Evolutionary conservation across 2,797 vertebrate genomes (phyloP), one percentile per base, ranked within the genome.

Genomic region (Hirundo rustica): DNA sequence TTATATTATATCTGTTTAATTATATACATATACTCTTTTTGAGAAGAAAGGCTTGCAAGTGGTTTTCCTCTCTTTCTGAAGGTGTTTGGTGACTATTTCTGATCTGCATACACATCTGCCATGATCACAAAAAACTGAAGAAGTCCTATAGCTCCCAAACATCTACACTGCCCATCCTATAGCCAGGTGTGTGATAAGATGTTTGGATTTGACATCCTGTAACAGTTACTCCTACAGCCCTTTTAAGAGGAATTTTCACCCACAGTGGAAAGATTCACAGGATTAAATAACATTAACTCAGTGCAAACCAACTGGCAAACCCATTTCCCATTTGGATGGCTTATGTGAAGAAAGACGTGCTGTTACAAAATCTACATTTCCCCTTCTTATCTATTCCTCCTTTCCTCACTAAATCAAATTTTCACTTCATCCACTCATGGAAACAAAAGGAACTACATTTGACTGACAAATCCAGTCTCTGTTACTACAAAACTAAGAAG

Each of bases 321-420:
- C 10, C 26, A 10, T 65, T 85, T 82, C 47, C 44, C 16, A 20
- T 21, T 61, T 0, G 0, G 9, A 40, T 18, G 21, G 18, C 29
- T 89, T 73, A 81, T 45, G 32, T 13, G 20, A 7, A 72, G 19
- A 78, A 71, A 42, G 18, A 71, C 7, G 0, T 11, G 10, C 9
- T 64, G 61, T 36, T 70, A 73, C 13, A 67, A 66, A 66, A 82
- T 11, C 18, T 48, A 11, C 7, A 50, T 45, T 85, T 71, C 13
- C 9, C 8, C 32, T 47, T 76, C 26, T 14, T 71, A 34, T 9
- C 29, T 89, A 67, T 81, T 68, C 18, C 25, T 71, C 7, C 26
- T 77, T 40, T 42, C 32, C 21, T 71, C 42, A 20, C 5, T 88
- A 65, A 81, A 71, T 38, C 8, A 67, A 61, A 20, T 14, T 61